Conservation (phyloP, 1,140 invertebrate genomes). For the Drosophila orena region DNA sequence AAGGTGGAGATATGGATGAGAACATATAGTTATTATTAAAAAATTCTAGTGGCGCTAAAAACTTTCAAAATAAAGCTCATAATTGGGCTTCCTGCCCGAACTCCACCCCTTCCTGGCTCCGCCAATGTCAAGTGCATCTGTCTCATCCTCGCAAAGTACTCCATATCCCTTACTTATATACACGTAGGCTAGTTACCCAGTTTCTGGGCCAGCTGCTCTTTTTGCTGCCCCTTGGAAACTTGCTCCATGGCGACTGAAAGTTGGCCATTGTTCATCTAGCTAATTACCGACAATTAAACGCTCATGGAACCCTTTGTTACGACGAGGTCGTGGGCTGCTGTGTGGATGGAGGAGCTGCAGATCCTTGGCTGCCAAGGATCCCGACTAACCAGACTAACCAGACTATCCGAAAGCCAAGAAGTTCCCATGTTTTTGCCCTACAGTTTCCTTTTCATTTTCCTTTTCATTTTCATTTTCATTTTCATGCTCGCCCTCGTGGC, state of each 20-base stretch:
- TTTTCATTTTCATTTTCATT: constrained; percentile 48
- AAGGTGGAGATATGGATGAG: not conserved
- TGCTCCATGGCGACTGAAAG: constrained; percentile 34
- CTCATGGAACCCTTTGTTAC: constrained; percentile 60
- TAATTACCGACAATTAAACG: constrained; percentile 77
- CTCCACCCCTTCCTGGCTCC: no score
- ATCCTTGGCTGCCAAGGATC: not conserved
- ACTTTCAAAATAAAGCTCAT: no score
- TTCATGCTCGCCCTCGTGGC: constrained; percentile 33
- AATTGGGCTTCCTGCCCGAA: no score
- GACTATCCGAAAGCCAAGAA: constrained; percentile 23
- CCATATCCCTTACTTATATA: constrained; percentile 12
- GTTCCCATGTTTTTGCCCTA: constrained; percentile 13
- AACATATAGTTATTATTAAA: no score
- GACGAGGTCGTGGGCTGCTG: constrained; percentile 4
- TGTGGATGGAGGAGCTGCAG: constrained; percentile 4
- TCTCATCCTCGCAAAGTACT: not conserved
- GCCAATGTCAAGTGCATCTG: not conserved
- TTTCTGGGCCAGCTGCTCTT: constrained; percentile 15
- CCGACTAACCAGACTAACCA: constrained; percentile 3
- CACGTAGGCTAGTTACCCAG: constrained; percentile 10
- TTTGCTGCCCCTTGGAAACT: constrained; percentile 24
- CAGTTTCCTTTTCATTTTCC: constrained; percentile 41
- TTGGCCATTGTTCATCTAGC: constrained; percentile 55
- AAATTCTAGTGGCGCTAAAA: no score